Evolutionary conservation across 2,113 vertebrate species (phyloP).

Genomic region (Taurulus bubalis): DNA sequence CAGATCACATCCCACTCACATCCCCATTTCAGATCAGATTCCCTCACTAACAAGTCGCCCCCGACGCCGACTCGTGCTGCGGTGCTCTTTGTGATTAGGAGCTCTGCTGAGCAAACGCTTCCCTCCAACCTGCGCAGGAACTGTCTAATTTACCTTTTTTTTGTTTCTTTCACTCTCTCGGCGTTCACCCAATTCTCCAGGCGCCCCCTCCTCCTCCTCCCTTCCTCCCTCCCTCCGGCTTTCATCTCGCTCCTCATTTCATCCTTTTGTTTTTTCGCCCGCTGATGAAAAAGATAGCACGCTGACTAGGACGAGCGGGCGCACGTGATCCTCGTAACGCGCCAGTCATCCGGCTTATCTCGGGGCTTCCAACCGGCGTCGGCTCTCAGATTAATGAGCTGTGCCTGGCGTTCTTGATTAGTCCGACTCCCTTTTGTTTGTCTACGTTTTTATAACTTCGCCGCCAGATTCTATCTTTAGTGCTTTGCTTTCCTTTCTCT

Average conservation of each 20-base stretch:
- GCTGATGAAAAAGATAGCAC: slow-evolving; percentile 66
- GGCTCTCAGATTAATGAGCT: slow-evolving; percentile 73
- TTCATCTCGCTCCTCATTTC: slow-evolving; percentile 60
- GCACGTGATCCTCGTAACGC: slow-evolving; percentile 22
- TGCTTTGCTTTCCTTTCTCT: slow-evolving; percentile 46
- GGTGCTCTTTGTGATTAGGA: neutral
- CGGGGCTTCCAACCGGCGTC: slow-evolving; percentile 31
- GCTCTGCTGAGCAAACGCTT: slow-evolving; percentile 34
- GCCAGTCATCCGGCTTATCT: slow-evolving; percentile 72
- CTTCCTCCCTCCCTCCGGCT: neutral
- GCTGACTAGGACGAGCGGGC: slow-evolving; percentile 38
- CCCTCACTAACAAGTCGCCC: slow-evolving; percentile 2
- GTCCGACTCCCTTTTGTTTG: slow-evolving; percentile 67
- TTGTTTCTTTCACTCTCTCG: slow-evolving; percentile 19
- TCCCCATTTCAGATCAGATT: slow-evolving; percentile 46
- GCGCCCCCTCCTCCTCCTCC: neutral
- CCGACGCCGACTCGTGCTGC: slow-evolving; percentile 10
- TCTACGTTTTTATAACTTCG: slow-evolving; percentile 64
- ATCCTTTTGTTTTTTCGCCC: slow-evolving; percentile 53
- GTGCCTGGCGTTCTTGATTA: slow-evolving; percentile 73
- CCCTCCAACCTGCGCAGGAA: too few species aligned
- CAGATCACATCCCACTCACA: slow-evolving; percentile 28
- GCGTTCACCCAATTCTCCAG: slow-evolving; percentile 28
- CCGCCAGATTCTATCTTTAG: slow-evolving; percentile 66
- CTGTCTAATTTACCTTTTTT: slow-evolving; percentile 62